A percentile compares a stretch with the other conserved stretches of the same genome.
phyloP scores from a whole-genome alignment of 2,113 vertebrate species.

The Aleadryas rufinucha region DNA sequence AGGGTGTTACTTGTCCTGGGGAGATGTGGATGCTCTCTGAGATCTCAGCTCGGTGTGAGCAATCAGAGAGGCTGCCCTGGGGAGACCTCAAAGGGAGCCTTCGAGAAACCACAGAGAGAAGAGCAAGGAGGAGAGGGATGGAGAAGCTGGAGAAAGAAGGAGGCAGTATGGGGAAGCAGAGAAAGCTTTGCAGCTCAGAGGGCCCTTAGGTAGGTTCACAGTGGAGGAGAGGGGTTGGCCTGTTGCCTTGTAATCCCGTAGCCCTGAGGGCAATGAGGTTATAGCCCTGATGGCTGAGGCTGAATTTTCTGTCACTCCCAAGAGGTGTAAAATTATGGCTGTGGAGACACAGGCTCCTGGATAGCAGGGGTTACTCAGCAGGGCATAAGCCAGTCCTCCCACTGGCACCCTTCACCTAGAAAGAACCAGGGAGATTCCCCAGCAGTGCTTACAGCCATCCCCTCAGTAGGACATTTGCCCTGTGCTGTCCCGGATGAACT shows the following conservation, averaged over 20 bases:
- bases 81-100: background rate
- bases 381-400: background rate
- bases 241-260: background rate
- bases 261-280: background rate
- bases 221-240: background rate
- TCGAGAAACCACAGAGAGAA: background rate
- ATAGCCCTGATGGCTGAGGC: background rate
- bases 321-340: background rate
- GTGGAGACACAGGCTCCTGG: background rate
- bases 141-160: background rate
- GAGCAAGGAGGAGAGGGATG: background rate
- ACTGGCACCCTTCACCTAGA: background rate
- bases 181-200: background rate
- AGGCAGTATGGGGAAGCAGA: background rate
- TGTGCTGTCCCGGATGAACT: background rate
- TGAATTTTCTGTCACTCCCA: background rate
- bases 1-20: background rate
- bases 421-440: accelerated
- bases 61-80: background rate
- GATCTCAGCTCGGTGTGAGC: background rate
- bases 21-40: background rate
- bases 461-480: background rate
- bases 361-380: background rate
- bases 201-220: background rate
- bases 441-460: background rate